Evolutionary conservation across 2,797 vertebrate genomes (phyloP).

Genomic region (Notolabrus celidotus): DNA sequence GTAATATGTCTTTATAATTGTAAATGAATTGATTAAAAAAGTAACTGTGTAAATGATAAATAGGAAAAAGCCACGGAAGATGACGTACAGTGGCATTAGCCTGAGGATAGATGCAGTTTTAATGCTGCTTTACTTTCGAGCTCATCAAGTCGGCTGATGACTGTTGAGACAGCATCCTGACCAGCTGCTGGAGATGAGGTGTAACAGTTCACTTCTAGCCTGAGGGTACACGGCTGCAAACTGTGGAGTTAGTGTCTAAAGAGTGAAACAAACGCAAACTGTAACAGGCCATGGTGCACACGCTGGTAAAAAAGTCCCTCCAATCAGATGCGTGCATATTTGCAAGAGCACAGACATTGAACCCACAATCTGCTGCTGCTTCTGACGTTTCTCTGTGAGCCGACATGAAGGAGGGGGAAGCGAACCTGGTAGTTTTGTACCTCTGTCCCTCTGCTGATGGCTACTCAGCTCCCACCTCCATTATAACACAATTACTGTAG

Average conservation of each 20-base stretch:
- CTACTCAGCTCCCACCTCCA: constrained; percentile 66
- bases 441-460: constrained; percentile 55
- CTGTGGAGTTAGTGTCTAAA: constrained; percentile 15
- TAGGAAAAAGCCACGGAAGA: background rate
- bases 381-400: background rate
- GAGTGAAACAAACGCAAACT: constrained; percentile 12
- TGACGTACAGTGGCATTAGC: constrained; percentile 18
- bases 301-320: constrained; percentile 4
- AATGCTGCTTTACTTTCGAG: constrained; percentile 27
- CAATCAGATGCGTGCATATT: constrained; percentile 8
- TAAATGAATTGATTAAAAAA: constrained; percentile 12
- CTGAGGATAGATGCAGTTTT: constrained; percentile 10
- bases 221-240: constrained; percentile 20
- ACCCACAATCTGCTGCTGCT: too few relatives aligned
- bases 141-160: constrained; percentile 39
- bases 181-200: constrained; percentile 43
- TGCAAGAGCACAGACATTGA: too few relatives aligned
- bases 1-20: background rate
- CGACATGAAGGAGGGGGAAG: constrained; percentile 21
- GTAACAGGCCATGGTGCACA: constrained; percentile 1
- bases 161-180: constrained; percentile 44
- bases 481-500: constrained; percentile 78
- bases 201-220: constrained; percentile 34
- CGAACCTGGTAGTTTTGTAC: constrained; percentile 39
- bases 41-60: constrained; percentile 29